Percentiles rank a stretch among this genome's conserved stretches.
phyloP scores from a whole-genome alignment of 2,113 vertebrate genomes.

The Strix aluco region DNA sequence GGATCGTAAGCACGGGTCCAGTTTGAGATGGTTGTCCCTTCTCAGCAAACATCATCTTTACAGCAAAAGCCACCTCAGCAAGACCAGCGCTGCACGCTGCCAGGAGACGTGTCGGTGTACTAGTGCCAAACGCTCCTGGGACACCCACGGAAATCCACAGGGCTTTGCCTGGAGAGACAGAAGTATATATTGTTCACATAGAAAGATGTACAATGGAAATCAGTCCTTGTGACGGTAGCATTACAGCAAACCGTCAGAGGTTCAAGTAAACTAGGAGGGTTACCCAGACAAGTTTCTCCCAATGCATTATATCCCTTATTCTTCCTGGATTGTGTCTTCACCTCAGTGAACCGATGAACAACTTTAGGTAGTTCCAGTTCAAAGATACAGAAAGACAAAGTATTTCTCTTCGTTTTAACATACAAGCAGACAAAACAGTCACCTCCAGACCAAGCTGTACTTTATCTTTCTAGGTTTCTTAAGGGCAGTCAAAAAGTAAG shows the following conservation, averaged over 20 bases:
- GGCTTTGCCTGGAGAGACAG: not conserved
- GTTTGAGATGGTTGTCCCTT: not conserved
- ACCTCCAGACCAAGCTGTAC: not conserved
- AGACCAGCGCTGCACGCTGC: fast-evolving
- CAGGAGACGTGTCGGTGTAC: not conserved
- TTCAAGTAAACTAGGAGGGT: not conserved
- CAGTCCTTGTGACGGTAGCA: not conserved
- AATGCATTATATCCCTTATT: not conserved
- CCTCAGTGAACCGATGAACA: not conserved
- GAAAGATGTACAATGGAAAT: not conserved
- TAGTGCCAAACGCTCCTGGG: not conserved
- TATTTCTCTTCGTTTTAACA: not conserved
- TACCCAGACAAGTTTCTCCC: not conserved
- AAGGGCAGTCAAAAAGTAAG: not conserved
- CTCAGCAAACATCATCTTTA: not conserved
- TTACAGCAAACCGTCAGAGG: not conserved
- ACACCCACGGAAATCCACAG: not conserved
- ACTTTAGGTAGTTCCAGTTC: not conserved
- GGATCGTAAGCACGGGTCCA: not conserved
- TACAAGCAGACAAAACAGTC: not conserved
- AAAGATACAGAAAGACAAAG: not conserved
- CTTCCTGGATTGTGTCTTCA: not conserved
- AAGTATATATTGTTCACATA: not conserved
- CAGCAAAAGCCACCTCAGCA: not conserved
- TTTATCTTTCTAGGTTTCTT: not conserved